Percentiles rank a stretch among this genome's conserved stretches.
phyloP scores from a whole-genome alignment of 2,888 invertebrate genomes.

The Tipula vernalis region DNA sequence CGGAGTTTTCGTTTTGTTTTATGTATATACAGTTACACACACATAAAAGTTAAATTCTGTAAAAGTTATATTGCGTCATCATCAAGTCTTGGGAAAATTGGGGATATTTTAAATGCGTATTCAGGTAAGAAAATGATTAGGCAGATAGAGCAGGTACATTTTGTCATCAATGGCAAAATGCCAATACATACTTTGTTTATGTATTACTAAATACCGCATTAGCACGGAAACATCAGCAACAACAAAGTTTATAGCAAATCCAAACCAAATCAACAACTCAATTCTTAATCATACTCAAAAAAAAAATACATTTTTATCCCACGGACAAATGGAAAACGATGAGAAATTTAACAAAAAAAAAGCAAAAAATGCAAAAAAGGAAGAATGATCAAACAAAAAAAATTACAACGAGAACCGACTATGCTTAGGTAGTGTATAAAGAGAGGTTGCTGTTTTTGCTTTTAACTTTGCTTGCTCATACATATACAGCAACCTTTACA shows the following conservation, averaged over 20 bases:
- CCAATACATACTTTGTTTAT: neutral
- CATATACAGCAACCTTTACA: neutral
- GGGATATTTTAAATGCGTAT: neutral
- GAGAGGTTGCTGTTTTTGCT: neutral
- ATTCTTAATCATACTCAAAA: neutral
- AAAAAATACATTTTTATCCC: neutral
- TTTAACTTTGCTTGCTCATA: conserved; percentile 4
- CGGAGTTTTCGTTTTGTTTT: neutral
- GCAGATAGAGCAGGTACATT: neutral
- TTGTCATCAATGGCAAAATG: neutral
- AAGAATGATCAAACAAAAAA: neutral
- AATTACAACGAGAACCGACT: neutral
- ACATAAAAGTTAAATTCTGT: conserved; percentile 8
- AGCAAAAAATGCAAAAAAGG: neutral
- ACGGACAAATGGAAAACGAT: neutral
- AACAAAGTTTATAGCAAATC: neutral
- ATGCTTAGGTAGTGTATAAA: neutral
- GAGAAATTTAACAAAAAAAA: neutral
- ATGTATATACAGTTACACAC: neutral
- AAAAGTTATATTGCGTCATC: conserved; percentile 11
- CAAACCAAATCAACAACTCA: conserved; percentile 4
- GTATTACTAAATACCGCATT: neutral
- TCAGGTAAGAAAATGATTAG: neutral
- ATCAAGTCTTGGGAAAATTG: neutral
- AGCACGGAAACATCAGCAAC: neutral